These are phyloP conservation scores for Dunckerocampus dactyliophorus DNA, from an alignment of 2,113 vertebrate genomes.

Conservation along the genomic window DNA sequence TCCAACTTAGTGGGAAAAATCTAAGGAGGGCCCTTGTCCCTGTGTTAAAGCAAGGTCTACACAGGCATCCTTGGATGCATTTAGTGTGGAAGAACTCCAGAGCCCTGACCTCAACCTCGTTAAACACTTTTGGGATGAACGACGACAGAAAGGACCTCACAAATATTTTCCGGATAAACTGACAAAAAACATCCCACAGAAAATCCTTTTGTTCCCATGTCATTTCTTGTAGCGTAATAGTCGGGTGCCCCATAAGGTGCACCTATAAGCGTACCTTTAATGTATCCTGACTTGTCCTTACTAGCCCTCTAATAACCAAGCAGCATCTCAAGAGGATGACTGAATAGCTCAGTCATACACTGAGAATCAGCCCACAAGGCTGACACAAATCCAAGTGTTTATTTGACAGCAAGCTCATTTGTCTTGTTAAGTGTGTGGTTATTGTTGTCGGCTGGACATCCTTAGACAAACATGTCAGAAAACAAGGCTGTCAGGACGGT, in stretches of 20 bases:
- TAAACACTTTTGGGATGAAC: too few relatives aligned
- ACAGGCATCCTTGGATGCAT: too few relatives aligned
- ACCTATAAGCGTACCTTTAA: conserved; percentile 14
- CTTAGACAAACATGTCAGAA: conserved; percentile 49
- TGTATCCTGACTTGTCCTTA: not conserved
- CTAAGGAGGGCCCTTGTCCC: too few relatives aligned
- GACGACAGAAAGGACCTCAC: not conserved
- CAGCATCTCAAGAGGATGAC: not conserved
- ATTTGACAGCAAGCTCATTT: conserved; percentile 57
- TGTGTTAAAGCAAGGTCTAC: too few relatives aligned
- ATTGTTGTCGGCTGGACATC: conserved; percentile 45
- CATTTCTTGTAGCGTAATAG: too few relatives aligned
- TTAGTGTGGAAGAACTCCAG: too few relatives aligned
- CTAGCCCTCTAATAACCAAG: conserved; percentile 1
- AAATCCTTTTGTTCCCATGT: too few relatives aligned
- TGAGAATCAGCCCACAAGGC: conserved; percentile 37
- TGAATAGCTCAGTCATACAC: not conserved
- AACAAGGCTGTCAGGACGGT: conserved; percentile 19
- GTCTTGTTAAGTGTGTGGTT: conserved; percentile 47
- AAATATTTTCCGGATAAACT: too few relatives aligned
- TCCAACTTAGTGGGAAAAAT: too few relatives aligned
- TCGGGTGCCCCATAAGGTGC: not conserved
- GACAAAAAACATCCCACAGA: too few relatives aligned
- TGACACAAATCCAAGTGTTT: conserved; percentile 65
- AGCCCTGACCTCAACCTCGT: too few relatives aligned